Percentiles rank a stretch among this genome's conserved stretches.
Evolutionary conservation across 2,797 vertebrate genomes (phyloP).

Genomic region (Geotrypetes seraphini): DNA sequence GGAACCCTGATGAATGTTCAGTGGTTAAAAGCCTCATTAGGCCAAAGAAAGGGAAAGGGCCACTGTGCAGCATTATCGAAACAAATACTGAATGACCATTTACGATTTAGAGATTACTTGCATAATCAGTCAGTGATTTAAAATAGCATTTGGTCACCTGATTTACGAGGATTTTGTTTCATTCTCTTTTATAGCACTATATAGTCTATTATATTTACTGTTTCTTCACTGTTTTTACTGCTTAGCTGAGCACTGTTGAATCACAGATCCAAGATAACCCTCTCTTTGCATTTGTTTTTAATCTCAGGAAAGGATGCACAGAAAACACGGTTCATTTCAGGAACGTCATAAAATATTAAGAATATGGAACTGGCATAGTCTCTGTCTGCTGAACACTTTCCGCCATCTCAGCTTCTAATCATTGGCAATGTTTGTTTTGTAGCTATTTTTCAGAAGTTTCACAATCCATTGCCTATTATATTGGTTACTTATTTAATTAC

Average conservation of each 20-base stretch:
- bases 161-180: constrained; percentile 7
- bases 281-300: constrained; percentile 13
- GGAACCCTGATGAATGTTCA: too few species aligned
- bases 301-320: constrained; percentile 21
- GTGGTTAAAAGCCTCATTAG: too few species aligned
- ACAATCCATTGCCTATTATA: too few species aligned
- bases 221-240: background rate
- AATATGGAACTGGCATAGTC: constrained; percentile 19
- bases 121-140: constrained; percentile 12
- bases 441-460: too few species aligned
- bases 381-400: too few species aligned
- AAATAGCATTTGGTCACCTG: constrained; percentile 2
- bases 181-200: constrained; percentile 4
- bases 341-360: constrained; percentile 8
- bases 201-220: constrained; percentile 2
- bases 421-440: too few species aligned
- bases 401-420: too few species aligned
- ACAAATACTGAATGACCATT: constrained; percentile 30
- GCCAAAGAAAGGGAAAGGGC: too few species aligned
- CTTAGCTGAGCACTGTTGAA: constrained; percentile 7
- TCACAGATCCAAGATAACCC: constrained; percentile 10
- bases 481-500: too few species aligned
- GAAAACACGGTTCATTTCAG: constrained; percentile 19
- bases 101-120: constrained; percentile 17
- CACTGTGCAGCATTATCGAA: constrained; percentile 7